Evolutionary conservation across 2,113 vertebrate species (phyloP), one percentile per base, ranked within the genome.

Genomic region (Pseudonaja textilis): DNA sequence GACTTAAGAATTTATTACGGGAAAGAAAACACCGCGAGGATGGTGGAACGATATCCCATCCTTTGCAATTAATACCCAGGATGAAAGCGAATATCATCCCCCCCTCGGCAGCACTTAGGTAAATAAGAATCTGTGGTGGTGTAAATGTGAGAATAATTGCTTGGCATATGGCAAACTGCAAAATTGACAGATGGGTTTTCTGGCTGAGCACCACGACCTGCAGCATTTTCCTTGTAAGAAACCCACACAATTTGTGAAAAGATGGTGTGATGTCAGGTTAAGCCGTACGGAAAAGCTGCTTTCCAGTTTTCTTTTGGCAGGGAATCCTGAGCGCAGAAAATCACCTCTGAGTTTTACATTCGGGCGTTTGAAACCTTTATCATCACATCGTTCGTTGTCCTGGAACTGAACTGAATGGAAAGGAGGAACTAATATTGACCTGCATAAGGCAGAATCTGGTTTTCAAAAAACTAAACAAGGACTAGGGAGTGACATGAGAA

Each of bases 61-160:
- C 54, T 85, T 95, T 93, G 96, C 96, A 96, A 97, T 96, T 96
- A 96, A 96, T 96, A 95, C 90, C 95, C 90, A 90, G 1, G 89
- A 86, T 81, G 95, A 94, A 96, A 97, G 90, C 87, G 89, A 93
- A 96, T 94, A 93, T 94, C 45, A 87, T 81, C 90, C 64, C 23
- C 23, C 91, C 74, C 95, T 56, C 47, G 89, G 95, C 89, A 94
- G 92, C 92, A 93, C 93, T 95, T 95, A 91, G 89, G 95, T 97
- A 97, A 97, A 95, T 96, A 97, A 97, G 95, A 96, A 93, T 94
- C 95, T 93, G 59, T 91, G 88, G 93, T 52, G 93, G 47, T 81
- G 85, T 85, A 86, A n/a, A 59, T 92, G 52, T 94, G 88, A 95
- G 87, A 95, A 95, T 42, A 89, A 42, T 85, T 0, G 0, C 39